Conservation (phyloP, 2,113 vertebrate species). For the Australoheros scitulus region DNA sequence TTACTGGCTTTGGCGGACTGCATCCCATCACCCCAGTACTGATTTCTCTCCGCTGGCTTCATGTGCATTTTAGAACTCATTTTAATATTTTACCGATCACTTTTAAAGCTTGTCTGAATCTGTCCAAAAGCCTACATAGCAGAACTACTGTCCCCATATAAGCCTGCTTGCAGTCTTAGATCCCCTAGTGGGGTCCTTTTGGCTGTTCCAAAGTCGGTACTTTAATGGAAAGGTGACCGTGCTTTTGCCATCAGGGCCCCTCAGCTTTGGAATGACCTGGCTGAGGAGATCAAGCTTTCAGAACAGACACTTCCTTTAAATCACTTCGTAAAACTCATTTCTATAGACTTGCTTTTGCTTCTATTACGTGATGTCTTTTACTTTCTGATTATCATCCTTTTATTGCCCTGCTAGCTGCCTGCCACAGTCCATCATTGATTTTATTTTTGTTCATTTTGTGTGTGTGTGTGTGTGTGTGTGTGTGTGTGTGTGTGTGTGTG, state of each 20-base stretch:
- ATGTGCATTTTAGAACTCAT: background rate
- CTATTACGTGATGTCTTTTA: background rate
- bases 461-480: no score
- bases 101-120: background rate
- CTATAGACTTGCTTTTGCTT: background rate
- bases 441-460: background rate
- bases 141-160: background rate
- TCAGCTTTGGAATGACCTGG: background rate
- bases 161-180: background rate
- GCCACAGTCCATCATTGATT: background rate
- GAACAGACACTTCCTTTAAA: background rate
- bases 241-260: background rate
- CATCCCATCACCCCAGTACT: no score
- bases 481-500: no score
- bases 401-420: background rate
- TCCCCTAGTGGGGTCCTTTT: background rate
- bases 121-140: background rate
- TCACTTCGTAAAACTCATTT: background rate
- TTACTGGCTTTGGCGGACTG: background rate
- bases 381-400: background rate
- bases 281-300: background rate
- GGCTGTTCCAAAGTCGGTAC: background rate
- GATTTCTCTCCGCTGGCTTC: background rate
- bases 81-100: background rate
- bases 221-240: background rate